Base-by-base conservation (phyloP, 2,113 vertebrate species). In the Alaudala cheleensis region DNA sequence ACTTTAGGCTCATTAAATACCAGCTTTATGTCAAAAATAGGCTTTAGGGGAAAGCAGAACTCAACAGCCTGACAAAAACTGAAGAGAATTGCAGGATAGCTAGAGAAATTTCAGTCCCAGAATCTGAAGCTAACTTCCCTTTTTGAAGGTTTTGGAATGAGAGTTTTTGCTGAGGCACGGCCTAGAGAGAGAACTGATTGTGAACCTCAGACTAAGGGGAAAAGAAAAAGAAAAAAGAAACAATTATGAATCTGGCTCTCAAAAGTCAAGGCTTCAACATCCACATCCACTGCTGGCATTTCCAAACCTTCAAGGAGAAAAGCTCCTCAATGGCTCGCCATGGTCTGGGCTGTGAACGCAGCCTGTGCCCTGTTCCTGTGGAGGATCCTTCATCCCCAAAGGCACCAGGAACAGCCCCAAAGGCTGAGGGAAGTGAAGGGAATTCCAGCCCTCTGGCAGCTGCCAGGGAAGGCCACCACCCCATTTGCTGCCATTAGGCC, bases 361-460 rank as follows among this genome's bases (percentile, higher is more conserved):
- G 50, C 2, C 1, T 0, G 18, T 16, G 50, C 40, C 33, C 81
- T 14, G 0, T 6, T 78, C 51, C 64, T 54, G 0, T 1, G 11
- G 14, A 53, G 24, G 19, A 11, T 51, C 47, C 61, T 11, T 16
- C 53, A 18, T 3, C 49, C 29, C 77, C 37, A 60, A 74, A 87
- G 21, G 26, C 19, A 16, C 2, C 62, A 6, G 3, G 9, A 54
- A 10, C 4, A 6, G 42, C 21, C 50, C 33, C 56, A 50, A 42
- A 72, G 20, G 58, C 15, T 21, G 40, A 25, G 51, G 69, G 21
- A 49, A 89, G 23, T 0, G 5, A 45, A 33, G n/a, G 62, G 42
- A 88, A 83, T 28, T 29, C 51, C 67, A 45, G 9, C 18, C 40
- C 39, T 42, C 2, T 1, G 51, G 45, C 26, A 56, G 65, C 51